Conservation (phyloP, 2,113 vertebrate genomes). For the Phylloscopus trochilus region DNA sequence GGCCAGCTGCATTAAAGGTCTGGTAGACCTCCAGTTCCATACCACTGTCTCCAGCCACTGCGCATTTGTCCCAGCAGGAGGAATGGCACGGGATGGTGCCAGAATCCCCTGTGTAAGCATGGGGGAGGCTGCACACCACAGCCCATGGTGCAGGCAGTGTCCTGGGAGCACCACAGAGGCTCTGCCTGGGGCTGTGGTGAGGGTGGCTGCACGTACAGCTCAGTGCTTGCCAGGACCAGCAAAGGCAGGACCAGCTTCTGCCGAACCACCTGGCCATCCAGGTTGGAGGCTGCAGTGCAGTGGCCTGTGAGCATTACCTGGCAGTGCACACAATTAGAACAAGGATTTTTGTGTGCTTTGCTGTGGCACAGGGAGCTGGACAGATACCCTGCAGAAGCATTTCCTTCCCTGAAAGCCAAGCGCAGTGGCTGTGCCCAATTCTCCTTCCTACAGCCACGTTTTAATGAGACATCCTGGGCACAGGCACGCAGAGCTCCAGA, state of each 20-base stretch:
- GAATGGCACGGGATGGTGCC: background rate
- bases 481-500: background rate
- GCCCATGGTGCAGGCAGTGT: background rate
- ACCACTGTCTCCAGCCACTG: rapidly evolving
- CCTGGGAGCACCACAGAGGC: rapidly evolving
- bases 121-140: rapidly evolving
- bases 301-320: background rate
- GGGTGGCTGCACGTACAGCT: background rate
- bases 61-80: background rate
- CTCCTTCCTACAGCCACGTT: background rate
- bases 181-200: rapidly evolving
- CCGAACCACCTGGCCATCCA: background rate
- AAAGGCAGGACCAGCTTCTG: background rate
- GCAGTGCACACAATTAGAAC: background rate
- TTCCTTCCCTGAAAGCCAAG: background rate
- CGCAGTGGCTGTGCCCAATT: background rate
- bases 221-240: background rate
- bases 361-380: background rate
- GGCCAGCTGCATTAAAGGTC: background rate
- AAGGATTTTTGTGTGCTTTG: background rate
- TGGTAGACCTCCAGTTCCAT: background rate
- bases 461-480: background rate
- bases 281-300: background rate
- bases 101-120: background rate
- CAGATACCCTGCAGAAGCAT: background rate